phyloP scores from a whole-genome alignment of 2,113 vertebrate genomes.

The Oryzias melastigma region DNA sequence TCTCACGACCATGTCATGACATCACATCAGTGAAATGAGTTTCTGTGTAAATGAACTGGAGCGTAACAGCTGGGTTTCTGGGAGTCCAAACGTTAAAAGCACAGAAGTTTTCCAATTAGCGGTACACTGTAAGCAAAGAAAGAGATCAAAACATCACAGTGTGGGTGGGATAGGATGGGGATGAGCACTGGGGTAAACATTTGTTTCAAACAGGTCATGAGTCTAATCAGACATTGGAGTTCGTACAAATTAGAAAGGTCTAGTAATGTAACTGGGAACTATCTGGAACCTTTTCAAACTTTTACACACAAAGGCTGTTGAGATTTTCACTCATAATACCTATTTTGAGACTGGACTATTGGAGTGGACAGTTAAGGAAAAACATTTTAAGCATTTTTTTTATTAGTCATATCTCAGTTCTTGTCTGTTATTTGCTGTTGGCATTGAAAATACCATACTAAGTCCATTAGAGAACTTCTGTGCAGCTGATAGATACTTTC shows the following conservation, averaged over 20 bases:
- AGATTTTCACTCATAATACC: not conserved
- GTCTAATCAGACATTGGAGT: constrained; percentile 16
- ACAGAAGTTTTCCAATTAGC: constrained; percentile 51
- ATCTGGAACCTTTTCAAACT: not conserved
- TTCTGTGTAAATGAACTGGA: constrained; percentile 64
- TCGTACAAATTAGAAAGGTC: constrained; percentile 1
- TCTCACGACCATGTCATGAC: constrained; percentile 31
- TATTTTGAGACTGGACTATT: not conserved
- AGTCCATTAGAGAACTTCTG: too few relatives aligned
- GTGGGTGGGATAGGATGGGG: constrained; percentile 44
- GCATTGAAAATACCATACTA: too few relatives aligned
- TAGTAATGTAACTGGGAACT: not conserved
- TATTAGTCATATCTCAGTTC: too few relatives aligned
- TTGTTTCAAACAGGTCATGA: constrained; percentile 39
- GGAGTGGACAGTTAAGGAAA: not conserved
- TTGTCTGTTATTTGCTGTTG: too few relatives aligned
- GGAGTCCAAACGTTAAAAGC: constrained; percentile 42
- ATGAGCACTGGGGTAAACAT: constrained; percentile 57
- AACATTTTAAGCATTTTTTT: not conserved
- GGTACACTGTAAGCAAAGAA: constrained; percentile 38
- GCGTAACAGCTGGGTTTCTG: constrained; percentile 39
- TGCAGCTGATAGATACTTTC: too few relatives aligned
- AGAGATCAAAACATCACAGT: constrained; percentile 23
- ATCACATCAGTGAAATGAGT: constrained; percentile 25
- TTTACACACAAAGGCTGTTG: not conserved